A percentile compares a stretch with the other conserved stretches of the same genome.
These are phyloP conservation scores for roundworm (Caenorhabditis elegans) DNA, from an alignment of 1,140 invertebrate species.

Conservation along the genomic window WBcel235 BX284606.5:9746501-9747000, in stretches of 20 bases:
- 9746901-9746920: background rate
- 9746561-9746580: background rate
- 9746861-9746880: background rate
- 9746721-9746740: background rate
- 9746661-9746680: background rate
- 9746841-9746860: background rate
- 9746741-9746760: background rate
- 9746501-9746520: background rate
- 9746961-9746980: background rate
- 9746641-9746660: background rate
- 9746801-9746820: background rate
- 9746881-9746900: constrained; percentile 21
- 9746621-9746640: constrained; percentile 5
- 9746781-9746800: background rate
- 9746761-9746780: background rate
- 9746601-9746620: background rate
- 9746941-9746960: background rate
- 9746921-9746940: constrained; percentile 2
- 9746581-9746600: background rate
- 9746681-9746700: background rate
- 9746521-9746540: background rate
- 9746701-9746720: background rate
- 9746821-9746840: background rate
- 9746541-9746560: background rate
- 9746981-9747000: background rate